phyloP scores from a whole-genome alignment of 2,888 invertebrate species.

The Junonia oenone region DNA sequence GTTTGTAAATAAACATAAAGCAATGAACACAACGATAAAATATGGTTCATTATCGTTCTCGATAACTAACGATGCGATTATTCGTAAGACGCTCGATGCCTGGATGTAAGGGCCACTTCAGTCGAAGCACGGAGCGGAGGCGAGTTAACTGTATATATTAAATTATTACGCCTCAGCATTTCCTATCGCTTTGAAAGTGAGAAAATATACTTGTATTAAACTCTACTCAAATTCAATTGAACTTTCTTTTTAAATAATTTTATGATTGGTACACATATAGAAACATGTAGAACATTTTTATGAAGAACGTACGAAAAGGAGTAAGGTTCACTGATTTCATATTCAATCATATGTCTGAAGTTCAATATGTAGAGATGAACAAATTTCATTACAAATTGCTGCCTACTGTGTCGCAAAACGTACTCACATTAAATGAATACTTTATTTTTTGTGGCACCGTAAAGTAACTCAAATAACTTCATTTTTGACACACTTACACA shows the following conservation, averaged over 20 bases:
- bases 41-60: not conserved
- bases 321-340: not conserved
- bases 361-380: not conserved
- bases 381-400: not conserved
- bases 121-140: not conserved
- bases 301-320: not conserved
- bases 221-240: too few species aligned
- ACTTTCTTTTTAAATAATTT: too few species aligned
- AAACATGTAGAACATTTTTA: not conserved
- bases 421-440: not conserved
- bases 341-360: not conserved
- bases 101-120: slow-evolving; percentile 13
- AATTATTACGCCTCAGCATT: not conserved
- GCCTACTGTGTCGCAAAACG: not conserved
- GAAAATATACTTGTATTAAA: not conserved
- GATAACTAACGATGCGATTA: slow-evolving; percentile 11
- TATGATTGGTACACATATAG: too few species aligned
- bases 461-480: too few species aligned
- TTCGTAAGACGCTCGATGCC: slow-evolving; percentile 12
- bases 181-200: not conserved
- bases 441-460: not conserved
- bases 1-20: not conserved
- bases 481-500: too few species aligned
- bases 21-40: not conserved
- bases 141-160: slow-evolving; percentile 9